Percentiles rank a stretch among this genome's conserved stretches.
Evolutionary conservation across 2,797 vertebrate genomes (phyloP).

Genomic region (Menidia menidia): DNA sequence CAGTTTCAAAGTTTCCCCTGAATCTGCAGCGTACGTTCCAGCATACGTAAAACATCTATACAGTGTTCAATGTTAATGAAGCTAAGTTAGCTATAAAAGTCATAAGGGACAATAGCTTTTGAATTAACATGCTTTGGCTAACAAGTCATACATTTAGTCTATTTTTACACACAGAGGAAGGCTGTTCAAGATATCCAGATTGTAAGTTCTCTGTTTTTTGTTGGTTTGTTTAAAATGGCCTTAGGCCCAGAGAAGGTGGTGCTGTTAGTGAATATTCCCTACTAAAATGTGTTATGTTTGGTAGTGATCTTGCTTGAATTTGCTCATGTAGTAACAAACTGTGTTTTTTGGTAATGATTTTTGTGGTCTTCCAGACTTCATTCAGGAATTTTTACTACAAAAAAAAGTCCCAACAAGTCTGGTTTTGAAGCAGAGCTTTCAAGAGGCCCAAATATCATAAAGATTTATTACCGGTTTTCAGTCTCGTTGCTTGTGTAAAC

Average conservation of each 20-base stretch:
- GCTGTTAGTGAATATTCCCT: too few species aligned
- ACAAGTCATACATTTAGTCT: too few species aligned
- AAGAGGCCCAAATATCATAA: background rate
- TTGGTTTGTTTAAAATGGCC: background rate
- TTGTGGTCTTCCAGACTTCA: rapidly evolving
- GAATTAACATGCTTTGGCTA: background rate
- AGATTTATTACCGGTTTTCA: background rate
- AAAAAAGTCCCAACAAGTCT: rapidly evolving
- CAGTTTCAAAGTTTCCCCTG: background rate
- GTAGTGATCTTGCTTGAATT: background rate
- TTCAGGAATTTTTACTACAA: background rate
- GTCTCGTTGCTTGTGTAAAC: background rate
- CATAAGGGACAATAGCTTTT: too few species aligned
- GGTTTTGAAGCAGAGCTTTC: background rate
- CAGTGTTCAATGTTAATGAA: too few species aligned
- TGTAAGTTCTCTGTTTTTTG: background rate
- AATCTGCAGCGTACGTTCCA: too few species aligned
- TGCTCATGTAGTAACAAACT: too few species aligned
- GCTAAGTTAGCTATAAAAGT: too few species aligned
- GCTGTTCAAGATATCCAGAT: background rate
- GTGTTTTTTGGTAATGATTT: too few species aligned
- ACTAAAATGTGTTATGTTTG: background rate
- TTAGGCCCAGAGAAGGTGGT: background rate
- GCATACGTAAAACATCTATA: too few species aligned
- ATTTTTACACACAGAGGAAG: background rate